Evolutionary conservation across 2,888 invertebrate genomes (phyloP).

Genomic region (Anoplius nigerrimus): DNA sequence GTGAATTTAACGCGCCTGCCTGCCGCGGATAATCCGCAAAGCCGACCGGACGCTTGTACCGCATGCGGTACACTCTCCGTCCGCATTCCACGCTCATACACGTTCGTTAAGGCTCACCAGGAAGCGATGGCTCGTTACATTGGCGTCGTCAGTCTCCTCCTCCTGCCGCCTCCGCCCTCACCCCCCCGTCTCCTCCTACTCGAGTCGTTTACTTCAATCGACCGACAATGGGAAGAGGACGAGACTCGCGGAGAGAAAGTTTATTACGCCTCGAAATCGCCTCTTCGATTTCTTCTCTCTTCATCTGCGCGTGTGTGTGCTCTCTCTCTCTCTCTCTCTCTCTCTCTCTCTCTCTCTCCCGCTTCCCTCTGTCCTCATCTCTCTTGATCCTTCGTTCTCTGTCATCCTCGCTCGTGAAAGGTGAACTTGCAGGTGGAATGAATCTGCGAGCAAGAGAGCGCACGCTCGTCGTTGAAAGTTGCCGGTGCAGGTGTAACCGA

Average conservation of each 20-base stretch:
- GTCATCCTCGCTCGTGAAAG: conserved; percentile 35
- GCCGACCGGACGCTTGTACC: conserved; percentile 10
- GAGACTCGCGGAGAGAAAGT: conserved; percentile 48
- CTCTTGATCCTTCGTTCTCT: background rate
- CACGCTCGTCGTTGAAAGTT: conserved; percentile 43
- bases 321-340: conserved; percentile 16
- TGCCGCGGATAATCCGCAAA: conserved; percentile 39
- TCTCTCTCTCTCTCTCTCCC: conserved; percentile 9
- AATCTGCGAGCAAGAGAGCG: conserved; percentile 18
- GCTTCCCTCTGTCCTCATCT: conserved; percentile 1
- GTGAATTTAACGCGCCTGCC: conserved; percentile 32
- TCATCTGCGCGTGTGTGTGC: background rate
- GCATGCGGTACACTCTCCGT: conserved; percentile 14
- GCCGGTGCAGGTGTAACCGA: conserved; percentile 45
- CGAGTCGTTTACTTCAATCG: conserved; percentile 47
- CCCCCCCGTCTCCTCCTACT: background rate
- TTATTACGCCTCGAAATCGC: conserved; percentile 47
- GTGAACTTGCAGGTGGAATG: conserved; percentile 48
- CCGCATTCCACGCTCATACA: conserved; percentile 37
- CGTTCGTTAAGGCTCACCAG: conserved; percentile 51
- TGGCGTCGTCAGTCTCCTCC: conserved; percentile 40
- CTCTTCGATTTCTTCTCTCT: conserved; percentile 28
- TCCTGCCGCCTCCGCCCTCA: conserved; percentile 31
- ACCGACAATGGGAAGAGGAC: conserved; percentile 30
- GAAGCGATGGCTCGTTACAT: conserved; percentile 52